Evolutionary conservation across 2,113 vertebrate genomes (phyloP).

Genomic region (Odocoileus hemionus): DNA sequence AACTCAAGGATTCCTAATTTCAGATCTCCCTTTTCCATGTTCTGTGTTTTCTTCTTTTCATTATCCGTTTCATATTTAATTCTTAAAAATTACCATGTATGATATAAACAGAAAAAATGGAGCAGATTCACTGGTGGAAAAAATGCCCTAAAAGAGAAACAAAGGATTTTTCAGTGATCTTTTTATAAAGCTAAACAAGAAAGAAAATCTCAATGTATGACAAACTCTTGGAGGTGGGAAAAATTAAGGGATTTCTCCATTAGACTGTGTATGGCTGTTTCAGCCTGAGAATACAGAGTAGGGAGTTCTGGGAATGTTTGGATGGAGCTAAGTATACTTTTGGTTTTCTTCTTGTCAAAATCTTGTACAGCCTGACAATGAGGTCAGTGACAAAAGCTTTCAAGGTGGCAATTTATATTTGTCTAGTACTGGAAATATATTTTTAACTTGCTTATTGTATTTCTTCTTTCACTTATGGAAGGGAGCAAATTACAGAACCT

Average conservation of each 20-base stretch:
- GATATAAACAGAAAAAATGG: background rate
- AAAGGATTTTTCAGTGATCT: background rate
- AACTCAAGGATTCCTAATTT: background rate
- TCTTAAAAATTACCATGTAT: background rate
- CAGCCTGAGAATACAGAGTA: background rate
- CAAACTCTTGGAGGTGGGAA: background rate
- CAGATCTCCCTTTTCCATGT: background rate
- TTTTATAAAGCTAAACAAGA: background rate
- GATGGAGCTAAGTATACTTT: background rate
- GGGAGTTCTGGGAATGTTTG: background rate
- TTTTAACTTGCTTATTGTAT: background rate
- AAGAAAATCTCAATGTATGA: background rate
- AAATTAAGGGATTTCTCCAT: background rate
- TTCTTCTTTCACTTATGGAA: background rate
- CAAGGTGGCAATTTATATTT: background rate
- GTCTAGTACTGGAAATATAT: background rate
- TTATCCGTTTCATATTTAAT: background rate
- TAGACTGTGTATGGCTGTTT: background rate
- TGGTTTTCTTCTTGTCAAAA: background rate
- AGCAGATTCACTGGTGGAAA: background rate
- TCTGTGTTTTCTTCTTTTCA: background rate
- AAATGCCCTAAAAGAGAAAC: background rate
- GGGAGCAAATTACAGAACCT: background rate
- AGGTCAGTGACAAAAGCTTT: background rate
- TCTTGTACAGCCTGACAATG: background rate